These are phyloP conservation scores for Halocynthia aurantium DNA, from an alignment of 23 tunicate species.

Conservation along the genomic window DNA sequence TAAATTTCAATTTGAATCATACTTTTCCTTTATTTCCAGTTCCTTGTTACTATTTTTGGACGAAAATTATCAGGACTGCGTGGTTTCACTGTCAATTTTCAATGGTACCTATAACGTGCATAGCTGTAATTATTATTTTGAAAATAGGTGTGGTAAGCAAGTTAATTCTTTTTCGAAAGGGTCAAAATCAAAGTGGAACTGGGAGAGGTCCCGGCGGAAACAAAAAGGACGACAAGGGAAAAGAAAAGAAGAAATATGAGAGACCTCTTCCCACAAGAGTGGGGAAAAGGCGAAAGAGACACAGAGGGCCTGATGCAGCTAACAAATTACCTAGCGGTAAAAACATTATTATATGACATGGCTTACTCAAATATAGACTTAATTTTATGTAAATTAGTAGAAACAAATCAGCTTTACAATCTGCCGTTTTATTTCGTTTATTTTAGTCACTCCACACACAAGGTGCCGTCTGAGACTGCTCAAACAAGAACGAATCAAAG, in stretches of 20 bases:
- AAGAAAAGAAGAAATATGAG: conserved; percentile 98
- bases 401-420: neutral
- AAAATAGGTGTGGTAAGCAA: too few species aligned
- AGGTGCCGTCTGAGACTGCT: conserved; percentile 88
- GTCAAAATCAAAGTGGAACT: conserved; percentile 86
- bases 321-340: conserved; percentile 94
- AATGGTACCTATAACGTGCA: too few species aligned
- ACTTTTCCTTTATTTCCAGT: too few species aligned
- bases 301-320: conserved; percentile 98
- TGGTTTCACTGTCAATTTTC: too few species aligned
- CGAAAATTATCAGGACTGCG: too few species aligned
- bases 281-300: conserved; percentile 81
- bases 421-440: neutral
- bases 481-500: conserved; percentile 95
- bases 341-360: neutral
- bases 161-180: conserved; percentile 10
- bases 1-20: too few species aligned
- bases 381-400: neutral
- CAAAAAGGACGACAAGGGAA: conserved; percentile 89
- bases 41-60: too few species aligned
- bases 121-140: too few species aligned
- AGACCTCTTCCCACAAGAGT: conserved; percentile 94
- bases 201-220: conserved; percentile 78
- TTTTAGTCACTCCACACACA: conserved; percentile 89
- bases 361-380: neutral